phyloP scores from a whole-genome alignment of 2,888 invertebrate genomes.

The Thalpophila matura region DNA sequence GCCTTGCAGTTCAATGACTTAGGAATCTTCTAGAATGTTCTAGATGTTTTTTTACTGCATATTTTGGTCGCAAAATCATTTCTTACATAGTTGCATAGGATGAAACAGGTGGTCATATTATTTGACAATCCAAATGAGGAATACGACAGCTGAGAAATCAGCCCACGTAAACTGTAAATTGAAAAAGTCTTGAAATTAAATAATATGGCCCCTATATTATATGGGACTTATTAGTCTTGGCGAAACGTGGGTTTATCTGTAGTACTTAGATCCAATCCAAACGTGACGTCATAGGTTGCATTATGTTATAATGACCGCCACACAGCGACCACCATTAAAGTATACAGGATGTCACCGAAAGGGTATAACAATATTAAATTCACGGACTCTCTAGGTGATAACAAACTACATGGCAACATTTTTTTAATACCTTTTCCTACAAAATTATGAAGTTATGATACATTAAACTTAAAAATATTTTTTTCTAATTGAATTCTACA shows the following conservation, averaged over 20 bases:
- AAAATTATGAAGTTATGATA: too few species aligned
- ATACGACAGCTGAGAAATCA: not conserved
- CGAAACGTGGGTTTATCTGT: not conserved
- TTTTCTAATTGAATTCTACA: too few species aligned
- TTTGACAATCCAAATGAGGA: constrained; percentile 1
- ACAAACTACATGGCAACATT: too few species aligned
- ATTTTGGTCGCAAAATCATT: constrained; percentile 7
- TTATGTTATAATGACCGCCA: constrained; percentile 12
- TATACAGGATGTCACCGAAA: too few species aligned
- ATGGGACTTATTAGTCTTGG: not conserved
- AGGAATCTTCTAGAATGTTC: constrained; percentile 35
- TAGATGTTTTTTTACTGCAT: constrained; percentile 18
- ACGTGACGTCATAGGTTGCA: constrained; percentile 29
- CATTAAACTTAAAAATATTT: too few species aligned
- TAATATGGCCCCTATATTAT: too few species aligned
- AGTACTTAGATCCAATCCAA: constrained; percentile 4
- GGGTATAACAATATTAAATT: too few species aligned
- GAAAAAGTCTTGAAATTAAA: too few species aligned
- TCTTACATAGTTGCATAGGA: too few species aligned
- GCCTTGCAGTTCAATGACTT: constrained; percentile 41
- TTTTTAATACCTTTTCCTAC: too few species aligned
- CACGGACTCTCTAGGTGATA: too few species aligned
- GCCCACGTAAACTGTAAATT: too few species aligned
- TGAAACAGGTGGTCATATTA: constrained; percentile 10
- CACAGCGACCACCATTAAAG: constrained; percentile 17